These are phyloP conservation scores for Scomber japonicus DNA, from an alignment of 2,113 vertebrate species.

Conservation along the genomic window DNA sequence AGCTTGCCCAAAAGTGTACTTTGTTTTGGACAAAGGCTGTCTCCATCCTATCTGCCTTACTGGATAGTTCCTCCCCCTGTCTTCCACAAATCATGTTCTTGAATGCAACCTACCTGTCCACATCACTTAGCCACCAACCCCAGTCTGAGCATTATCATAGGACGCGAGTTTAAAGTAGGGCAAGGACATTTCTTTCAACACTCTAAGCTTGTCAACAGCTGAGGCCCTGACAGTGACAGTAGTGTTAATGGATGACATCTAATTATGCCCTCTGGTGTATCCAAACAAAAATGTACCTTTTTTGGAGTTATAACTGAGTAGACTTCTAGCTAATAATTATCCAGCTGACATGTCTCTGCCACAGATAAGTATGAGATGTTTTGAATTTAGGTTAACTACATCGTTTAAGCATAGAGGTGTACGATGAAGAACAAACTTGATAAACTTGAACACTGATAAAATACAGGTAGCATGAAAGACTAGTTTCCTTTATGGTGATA, in stretches of 20 bases:
- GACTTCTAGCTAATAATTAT: too few species aligned
- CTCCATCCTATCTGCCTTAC: too few species aligned
- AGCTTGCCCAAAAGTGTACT: too few species aligned
- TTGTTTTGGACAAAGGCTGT: too few species aligned
- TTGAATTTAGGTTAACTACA: neutral
- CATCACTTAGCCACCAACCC: neutral
- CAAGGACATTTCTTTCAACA: conserved; percentile 9
- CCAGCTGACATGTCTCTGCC: neutral
- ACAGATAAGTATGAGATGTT: neutral
- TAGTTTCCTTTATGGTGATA: neutral
- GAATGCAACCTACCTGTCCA: too few species aligned
- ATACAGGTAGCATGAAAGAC: neutral
- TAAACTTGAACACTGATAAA: neutral
- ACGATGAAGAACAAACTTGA: neutral
- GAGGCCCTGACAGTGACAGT: conserved; percentile 10
- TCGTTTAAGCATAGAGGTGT: neutral
- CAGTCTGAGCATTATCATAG: neutral
- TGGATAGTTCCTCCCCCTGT: too few species aligned
- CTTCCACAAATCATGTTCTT: too few species aligned
- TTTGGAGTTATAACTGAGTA: neutral
- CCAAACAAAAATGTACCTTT: neutral
- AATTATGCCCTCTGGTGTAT: conserved; percentile 32
- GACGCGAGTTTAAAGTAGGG: neutral
- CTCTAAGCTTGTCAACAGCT: conserved; percentile 26
- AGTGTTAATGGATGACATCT: conserved; percentile 4